Evolutionary conservation across 2,113 vertebrate genomes (phyloP).

Genomic region (Rynchops niger): DNA sequence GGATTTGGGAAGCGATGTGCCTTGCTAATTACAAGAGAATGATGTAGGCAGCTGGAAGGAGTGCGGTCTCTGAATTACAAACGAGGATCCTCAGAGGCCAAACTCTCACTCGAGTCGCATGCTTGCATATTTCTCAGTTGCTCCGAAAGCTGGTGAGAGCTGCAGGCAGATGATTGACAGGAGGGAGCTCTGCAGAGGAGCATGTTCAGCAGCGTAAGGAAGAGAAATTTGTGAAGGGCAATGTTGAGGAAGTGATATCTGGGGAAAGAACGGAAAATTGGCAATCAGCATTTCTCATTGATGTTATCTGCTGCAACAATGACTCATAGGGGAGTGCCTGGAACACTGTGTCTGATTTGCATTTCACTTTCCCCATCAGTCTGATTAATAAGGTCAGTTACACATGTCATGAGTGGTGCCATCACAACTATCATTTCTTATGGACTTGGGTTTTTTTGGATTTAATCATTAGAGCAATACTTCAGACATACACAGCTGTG

Average conservation of each 20-base stretch:
- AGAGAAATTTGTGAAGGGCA: neutral
- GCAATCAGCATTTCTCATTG: neutral
- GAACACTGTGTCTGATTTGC: neutral
- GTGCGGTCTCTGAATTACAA: rapidly evolving
- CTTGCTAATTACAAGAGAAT: rapidly evolving
- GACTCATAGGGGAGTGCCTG: neutral
- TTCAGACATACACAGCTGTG: neutral
- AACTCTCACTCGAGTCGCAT: neutral
- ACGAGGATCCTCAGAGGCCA: neutral
- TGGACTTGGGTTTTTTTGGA: neutral
- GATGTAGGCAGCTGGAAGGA: neutral
- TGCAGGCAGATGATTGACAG: neutral
- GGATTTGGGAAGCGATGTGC: neutral
- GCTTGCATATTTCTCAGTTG: neutral
- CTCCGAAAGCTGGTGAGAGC: neutral
- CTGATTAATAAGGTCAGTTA: neutral
- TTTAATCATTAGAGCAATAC: neutral
- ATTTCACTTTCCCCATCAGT: constrained; percentile 10
- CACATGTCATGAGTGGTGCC: neutral
- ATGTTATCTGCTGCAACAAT: neutral
- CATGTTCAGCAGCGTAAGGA: rapidly evolving
- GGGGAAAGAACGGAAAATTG: neutral
- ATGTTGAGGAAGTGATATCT: neutral
- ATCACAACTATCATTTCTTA: neutral
- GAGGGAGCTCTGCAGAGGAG: neutral